Evolutionary conservation across 2,113 vertebrate genomes (phyloP).

Genomic region (Pangasianodon hypophthalmus): DNA sequence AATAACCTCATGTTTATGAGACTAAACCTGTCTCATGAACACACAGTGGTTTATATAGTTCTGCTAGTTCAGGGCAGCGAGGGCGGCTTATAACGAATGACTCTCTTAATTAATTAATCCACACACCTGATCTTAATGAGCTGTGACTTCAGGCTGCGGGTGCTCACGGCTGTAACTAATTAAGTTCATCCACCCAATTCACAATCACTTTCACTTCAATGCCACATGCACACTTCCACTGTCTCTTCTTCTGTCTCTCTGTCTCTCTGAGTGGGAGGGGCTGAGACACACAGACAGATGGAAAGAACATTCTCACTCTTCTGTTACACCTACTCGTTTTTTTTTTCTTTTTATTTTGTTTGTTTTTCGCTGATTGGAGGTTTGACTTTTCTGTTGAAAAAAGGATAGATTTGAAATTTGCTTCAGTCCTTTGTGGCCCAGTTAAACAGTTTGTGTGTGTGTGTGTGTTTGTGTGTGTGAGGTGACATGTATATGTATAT

Average conservation of each 20-base stretch:
- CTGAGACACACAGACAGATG: neutral
- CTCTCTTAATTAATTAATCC: conserved; percentile 54
- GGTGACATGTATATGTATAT: neutral
- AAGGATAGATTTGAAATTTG: neutral
- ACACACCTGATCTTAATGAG: conserved; percentile 58
- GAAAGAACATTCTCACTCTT: neutral
- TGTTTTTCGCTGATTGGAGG: neutral
- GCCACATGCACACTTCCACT: neutral
- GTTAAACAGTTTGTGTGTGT: neutral
- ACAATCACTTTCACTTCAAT: conserved; percentile 44
- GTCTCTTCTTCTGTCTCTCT: neutral
- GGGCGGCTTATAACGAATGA: conserved; percentile 41
- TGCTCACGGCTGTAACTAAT: conserved; percentile 52
- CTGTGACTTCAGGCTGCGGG: conserved; percentile 48
- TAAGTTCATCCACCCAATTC: conserved; percentile 51
- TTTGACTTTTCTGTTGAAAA: neutral
- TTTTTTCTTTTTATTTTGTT: neutral
- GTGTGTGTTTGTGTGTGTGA: neutral
- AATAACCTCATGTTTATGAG: conserved; percentile 5
- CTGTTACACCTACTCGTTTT: neutral
- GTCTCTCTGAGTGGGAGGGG: neutral
- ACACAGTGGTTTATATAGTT: neutral
- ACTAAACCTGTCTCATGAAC: neutral
- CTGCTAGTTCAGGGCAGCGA: neutral
- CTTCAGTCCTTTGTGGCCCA: neutral